Base-by-base conservation (phyloP, 2,888 invertebrate species). In the Eupithecia centaureata region DNA sequence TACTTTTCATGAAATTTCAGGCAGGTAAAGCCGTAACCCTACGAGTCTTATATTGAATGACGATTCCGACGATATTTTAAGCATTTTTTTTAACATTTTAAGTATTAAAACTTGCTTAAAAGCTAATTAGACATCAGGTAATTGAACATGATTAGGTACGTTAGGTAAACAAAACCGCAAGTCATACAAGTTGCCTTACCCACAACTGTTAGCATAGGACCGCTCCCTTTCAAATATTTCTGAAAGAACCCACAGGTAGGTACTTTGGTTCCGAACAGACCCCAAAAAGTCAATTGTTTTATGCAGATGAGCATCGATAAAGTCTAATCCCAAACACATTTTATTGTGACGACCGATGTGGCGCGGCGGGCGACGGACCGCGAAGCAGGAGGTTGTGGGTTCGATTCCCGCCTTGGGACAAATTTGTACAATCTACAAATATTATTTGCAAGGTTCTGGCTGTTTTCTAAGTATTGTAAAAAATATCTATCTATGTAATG, bases 111-210 rank as follows among this genome's bases (percentile, higher is more conserved):
- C 18, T 42, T 18, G n/a, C n/a, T 42, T 38, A n/a, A 18, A 7
- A 42, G 18, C 42, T 18, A 42, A 18, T 7, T 27, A 51, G 12
- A 27, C 27, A 28, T 54, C 0, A 28, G 54, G 15, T 27, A 56
- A 56, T 56, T 30, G 30, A 28, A 56, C 54, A 30, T 28, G 10
- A 54, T 54, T 30, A 54, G n/a, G n/a, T 4, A 54, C 28, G n/a
- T 4, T 28, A 28, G 1, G 54, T n/a, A 56, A 28, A 56, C 54
- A 56, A 30, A 56, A 2, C 54, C 54, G 18, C 28, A 56, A 56
- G 7, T 56, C 54, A 56, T 56, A 56, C n/a, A 10, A 56, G 28
- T 56, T n/a, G n/a, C 54, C 30, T 77, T 56, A 8, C 27, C 54
- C 54, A n/a, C 30, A 28, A 56, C 30, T 56, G 54, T 56, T 56